A percentile compares a stretch with the other conserved stretches of the same genome.
Conservation (phyloP, 2,113 vertebrate species). For the Paramormyrops kingsleyae region DNA sequence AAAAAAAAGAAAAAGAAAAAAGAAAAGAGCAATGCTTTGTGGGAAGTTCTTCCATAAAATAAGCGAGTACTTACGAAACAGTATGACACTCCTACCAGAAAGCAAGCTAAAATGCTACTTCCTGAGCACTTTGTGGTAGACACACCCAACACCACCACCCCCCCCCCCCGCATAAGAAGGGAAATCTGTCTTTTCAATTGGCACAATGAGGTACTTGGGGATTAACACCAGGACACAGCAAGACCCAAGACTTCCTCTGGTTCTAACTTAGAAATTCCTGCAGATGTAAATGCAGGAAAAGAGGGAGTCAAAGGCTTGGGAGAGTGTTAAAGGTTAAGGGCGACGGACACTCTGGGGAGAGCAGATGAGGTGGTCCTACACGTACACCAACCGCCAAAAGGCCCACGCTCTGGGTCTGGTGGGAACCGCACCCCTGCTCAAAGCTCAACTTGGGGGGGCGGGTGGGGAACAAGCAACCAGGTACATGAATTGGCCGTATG, state of each 20-base stretch:
- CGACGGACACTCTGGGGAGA: not conserved
- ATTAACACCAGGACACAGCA: not conserved
- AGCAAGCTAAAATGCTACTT: not conserved
- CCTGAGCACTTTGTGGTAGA: not conserved
- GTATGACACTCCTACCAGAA: not conserved
- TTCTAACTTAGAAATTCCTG: not conserved
- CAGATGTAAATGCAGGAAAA: not conserved
- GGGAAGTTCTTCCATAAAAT: not conserved
- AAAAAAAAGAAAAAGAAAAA: not conserved
- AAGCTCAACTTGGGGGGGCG: not conserved
- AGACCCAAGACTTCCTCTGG: not conserved
- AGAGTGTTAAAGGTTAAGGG: not conserved
- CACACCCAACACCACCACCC: not conserved
- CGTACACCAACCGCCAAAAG: not conserved
- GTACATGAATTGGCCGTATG: not conserved
- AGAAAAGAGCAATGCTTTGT: not conserved
- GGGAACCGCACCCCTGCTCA: conserved; percentile 35
- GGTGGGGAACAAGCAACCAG: not conserved
- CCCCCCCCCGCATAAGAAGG: no score
- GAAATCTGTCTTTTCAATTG: not conserved
- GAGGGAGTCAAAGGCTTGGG: not conserved
- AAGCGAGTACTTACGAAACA: not conserved
- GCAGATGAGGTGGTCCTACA: conserved; percentile 13
- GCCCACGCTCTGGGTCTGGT: not conserved
- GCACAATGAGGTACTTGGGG: not conserved